phyloP scores from a whole-genome alignment of 2,888 invertebrate genomes.

The Melinaea marsaeus region DNA sequence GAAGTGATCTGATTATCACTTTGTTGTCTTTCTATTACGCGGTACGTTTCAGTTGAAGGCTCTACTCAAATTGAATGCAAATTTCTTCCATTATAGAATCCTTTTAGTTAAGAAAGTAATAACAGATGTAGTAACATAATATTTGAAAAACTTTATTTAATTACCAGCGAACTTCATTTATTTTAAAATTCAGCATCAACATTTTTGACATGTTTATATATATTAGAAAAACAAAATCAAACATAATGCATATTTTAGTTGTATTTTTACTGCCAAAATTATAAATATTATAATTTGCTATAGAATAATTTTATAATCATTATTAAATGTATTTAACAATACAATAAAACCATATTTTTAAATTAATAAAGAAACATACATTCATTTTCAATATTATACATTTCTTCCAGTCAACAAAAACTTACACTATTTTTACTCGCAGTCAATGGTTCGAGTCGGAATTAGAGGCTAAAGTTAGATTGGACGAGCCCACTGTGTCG shows the following conservation, averaged over 20 bases:
- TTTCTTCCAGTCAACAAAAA: constrained; percentile 26
- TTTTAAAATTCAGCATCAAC: too few relatives aligned
- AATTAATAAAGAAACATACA: too few relatives aligned
- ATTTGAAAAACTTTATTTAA: constrained; percentile 21
- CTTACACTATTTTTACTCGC: constrained; percentile 34
- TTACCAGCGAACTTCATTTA: background rate
- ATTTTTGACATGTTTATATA: too few relatives aligned
- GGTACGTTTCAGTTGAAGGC: constrained; percentile 34
- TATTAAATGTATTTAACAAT: too few relatives aligned
- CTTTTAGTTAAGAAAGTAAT: constrained; percentile 29
- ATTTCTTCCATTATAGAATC: constrained; percentile 45
- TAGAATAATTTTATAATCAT: too few relatives aligned
- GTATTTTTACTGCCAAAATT: background rate
- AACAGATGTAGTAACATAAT: constrained; percentile 30
- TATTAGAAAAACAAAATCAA: too few relatives aligned
- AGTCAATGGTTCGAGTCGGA: constrained; percentile 42
- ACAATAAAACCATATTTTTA: too few relatives aligned
- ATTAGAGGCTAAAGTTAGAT: constrained; percentile 63
- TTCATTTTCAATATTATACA: background rate
- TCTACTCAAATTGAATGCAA: constrained; percentile 46
- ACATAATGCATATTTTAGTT: too few relatives aligned
- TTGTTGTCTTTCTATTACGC: constrained; percentile 59
- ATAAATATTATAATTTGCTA: background rate
- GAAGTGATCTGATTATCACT: constrained; percentile 47
- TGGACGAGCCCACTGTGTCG: constrained; percentile 59